These are phyloP conservation scores for Clarias fuscus DNA, from an alignment of 2,797 vertebrate species.

Conservation along the genomic window DNA sequence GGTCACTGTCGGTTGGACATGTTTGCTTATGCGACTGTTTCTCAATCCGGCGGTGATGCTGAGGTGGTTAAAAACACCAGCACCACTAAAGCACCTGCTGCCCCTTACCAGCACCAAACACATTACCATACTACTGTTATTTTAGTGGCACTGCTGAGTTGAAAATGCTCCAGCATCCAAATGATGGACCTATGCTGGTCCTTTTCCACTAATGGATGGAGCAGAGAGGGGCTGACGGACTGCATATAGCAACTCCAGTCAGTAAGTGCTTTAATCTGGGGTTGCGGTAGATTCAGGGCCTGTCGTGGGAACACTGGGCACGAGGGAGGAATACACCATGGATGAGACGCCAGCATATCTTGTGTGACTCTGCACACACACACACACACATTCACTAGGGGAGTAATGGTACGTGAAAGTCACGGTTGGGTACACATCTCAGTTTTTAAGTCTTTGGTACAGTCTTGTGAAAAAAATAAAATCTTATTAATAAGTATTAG, in stretches of 20 bases:
- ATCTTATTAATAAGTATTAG: too few species aligned
- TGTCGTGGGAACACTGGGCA: conserved; percentile 1
- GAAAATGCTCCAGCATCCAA: not conserved
- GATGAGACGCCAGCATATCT: not conserved
- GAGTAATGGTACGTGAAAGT: too few species aligned
- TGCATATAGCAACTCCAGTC: not conserved
- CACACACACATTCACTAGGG: not conserved
- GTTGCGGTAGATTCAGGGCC: not conserved
- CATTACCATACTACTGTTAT: not conserved
- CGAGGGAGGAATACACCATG: not conserved
- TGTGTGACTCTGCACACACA: conserved; percentile 15
- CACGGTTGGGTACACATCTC: too few species aligned
- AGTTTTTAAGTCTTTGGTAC: too few species aligned
- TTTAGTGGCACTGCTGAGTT: not conserved
- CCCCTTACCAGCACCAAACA: not conserved
- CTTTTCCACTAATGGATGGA: not conserved
- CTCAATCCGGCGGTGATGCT: not conserved
- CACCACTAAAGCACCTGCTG: not conserved
- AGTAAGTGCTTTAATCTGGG: conserved; percentile 2
- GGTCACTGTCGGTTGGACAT: not conserved
- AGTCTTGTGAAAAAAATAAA: too few species aligned
- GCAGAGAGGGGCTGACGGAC: not conserved
- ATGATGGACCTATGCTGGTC: not conserved
- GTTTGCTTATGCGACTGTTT: not conserved
- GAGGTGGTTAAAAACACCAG: not conserved